Evolutionary conservation across 2,888 invertebrate species (phyloP), one percentile per base, ranked within the genome.

Genomic region (Nomada flava): DNA sequence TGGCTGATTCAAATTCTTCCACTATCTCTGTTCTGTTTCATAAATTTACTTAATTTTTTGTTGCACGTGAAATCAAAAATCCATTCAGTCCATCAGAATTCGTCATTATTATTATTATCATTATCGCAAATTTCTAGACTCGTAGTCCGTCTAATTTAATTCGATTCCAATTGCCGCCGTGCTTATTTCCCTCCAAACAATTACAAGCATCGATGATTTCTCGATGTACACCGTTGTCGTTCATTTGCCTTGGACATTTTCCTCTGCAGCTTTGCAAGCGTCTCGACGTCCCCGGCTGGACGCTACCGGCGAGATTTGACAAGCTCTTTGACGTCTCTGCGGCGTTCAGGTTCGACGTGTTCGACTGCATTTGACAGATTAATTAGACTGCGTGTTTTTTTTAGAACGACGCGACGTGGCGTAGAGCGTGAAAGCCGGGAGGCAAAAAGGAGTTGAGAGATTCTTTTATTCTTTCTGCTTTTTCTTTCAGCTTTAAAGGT

Each of bases 281-380:
- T 72, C 72, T 18, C 62, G 59, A 77, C 63, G 44, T 18, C 23
- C 18, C 9, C 29, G 53, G 29, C 42, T 9, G 53, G 15, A 36
- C 60, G 60, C n/a, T 36, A 0, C 10, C 11, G 20, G 10, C 47
- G 13, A 62, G 67, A 50, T 75, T 75, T 79, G 79, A 79, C 79
- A 18, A 65, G 59, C 60, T 68, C 71, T 82, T 76, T 79, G 82
- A 82, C 71, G 26, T 62, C 71, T 44, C 83, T 60, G 29, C 47
- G 77, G 60, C 44, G 53, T 36, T 62, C 20, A 26, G 59, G 20
- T 55, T 47, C 60, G 23, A 29, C 26, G 62, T 57, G 42, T 60
- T 79, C 60, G 53, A 23, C 67, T 83, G 83, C 75, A 52, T 83
- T 79, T 84, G 83, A 83, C 83, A 84, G 83, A 76, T 84, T 83